phyloP scores from a whole-genome alignment of 2,113 vertebrate genomes.

The Spea bombifrons region DNA sequence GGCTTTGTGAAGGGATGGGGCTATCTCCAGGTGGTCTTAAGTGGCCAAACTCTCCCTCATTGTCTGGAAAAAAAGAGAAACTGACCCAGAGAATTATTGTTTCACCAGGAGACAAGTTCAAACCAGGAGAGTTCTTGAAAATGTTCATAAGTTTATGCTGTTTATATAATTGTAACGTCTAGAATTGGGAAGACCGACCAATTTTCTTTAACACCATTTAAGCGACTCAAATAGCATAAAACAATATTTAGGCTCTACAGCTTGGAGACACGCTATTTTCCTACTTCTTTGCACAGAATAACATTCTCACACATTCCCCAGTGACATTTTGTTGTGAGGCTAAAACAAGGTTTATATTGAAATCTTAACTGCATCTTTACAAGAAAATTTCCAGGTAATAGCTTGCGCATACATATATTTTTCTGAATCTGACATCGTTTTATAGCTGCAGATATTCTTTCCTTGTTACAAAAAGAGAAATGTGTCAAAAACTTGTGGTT shows the following conservation, averaged over 20 bases:
- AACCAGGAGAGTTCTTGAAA: no score
- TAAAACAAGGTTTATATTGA: slow-evolving; percentile 48
- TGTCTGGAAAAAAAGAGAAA: no score
- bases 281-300: background rate
- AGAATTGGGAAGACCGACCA: no score
- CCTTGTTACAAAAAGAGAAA: slow-evolving; percentile 67
- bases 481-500: slow-evolving; percentile 60
- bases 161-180: no score
- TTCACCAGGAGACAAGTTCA: no score
- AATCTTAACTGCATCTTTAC: slow-evolving; percentile 52
- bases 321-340: slow-evolving; percentile 51
- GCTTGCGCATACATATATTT: slow-evolving; percentile 59
- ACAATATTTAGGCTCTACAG: background rate
- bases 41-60: no score
- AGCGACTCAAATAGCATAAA: no score
- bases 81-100: no score
- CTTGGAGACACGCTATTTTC: background rate
- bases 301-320: slow-evolving; percentile 28
- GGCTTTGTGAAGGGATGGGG: no score
- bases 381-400: slow-evolving; percentile 61
- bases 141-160: no score
- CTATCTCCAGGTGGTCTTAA: no score
- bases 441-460: slow-evolving; percentile 60
- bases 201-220: no score
- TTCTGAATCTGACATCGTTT: slow-evolving; percentile 62